phyloP scores from a whole-genome alignment of 2,113 vertebrate species.

The Hydrolagus affinis region DNA sequence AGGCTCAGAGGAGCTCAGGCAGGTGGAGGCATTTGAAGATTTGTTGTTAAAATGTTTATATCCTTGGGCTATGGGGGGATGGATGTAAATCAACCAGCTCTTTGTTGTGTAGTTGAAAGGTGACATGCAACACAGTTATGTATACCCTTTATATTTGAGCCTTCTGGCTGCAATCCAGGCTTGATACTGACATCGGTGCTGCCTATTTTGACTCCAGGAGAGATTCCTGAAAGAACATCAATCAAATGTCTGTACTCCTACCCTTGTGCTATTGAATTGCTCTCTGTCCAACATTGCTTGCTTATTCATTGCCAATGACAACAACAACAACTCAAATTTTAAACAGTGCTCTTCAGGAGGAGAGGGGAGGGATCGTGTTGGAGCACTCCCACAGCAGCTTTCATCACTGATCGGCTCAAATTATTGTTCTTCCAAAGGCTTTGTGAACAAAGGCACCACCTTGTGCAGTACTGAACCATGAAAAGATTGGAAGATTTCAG shows the following conservation, averaged over 20 bases:
- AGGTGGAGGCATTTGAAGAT: not conserved
- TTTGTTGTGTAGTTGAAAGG: constrained; percentile 5
- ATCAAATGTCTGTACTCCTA: not conserved
- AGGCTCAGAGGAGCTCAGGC: not conserved
- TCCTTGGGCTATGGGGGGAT: not conserved
- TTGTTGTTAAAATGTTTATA: not conserved
- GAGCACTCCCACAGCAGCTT: too few species aligned
- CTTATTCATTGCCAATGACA: not conserved
- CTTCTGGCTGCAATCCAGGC: not conserved
- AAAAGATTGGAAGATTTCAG: too few species aligned
- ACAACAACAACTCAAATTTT: too few species aligned
- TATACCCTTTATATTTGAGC: not conserved
- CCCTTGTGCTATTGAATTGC: not conserved
- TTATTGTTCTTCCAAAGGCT: too few species aligned
- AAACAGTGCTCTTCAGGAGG: too few species aligned
- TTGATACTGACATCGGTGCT: too few species aligned
- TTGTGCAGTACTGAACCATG: too few species aligned
- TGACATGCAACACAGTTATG: too few species aligned
- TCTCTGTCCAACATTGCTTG: not conserved
- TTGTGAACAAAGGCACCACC: too few species aligned
- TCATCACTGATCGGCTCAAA: too few species aligned
- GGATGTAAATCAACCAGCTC: not conserved
- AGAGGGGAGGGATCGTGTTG: too few species aligned
- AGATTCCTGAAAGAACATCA: not conserved
- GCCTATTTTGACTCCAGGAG: too few species aligned